A percentile compares a stretch with the other conserved stretches of the same genome.
These are phyloP conservation scores for Rhopalosiphum maidis DNA, from an alignment of 1,140 invertebrate genomes.

Conservation along the genomic window DNA sequence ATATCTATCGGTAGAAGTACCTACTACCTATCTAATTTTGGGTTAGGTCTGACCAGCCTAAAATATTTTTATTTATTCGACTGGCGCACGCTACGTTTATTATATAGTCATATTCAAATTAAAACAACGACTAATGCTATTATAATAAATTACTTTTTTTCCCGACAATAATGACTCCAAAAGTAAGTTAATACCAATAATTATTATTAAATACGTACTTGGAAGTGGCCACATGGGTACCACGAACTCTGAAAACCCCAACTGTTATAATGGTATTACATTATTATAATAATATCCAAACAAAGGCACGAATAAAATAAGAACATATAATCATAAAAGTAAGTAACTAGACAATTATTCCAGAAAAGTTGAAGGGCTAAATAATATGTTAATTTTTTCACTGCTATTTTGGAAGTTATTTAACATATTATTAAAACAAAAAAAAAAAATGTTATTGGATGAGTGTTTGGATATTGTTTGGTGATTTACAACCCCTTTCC, in stretches of 20 bases:
- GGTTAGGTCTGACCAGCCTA: background rate
- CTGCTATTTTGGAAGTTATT: background rate
- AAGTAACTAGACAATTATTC: background rate
- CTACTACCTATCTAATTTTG: background rate
- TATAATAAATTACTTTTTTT: background rate
- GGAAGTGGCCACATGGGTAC: background rate
- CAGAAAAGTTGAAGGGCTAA: background rate
- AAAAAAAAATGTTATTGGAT: background rate
- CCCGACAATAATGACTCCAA: background rate
- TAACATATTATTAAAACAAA: background rate
- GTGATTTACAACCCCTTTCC: background rate
- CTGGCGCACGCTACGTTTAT: background rate
- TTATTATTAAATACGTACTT: slow-evolving; percentile 8
- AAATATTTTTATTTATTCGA: background rate
- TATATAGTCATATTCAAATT: background rate
- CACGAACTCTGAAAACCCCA: background rate
- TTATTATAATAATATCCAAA: slow-evolving; percentile 8
- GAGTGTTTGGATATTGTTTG: background rate
- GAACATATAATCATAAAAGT: background rate
- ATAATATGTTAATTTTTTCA: background rate
- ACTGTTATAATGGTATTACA: background rate
- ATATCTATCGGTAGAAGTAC: background rate
- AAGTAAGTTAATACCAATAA: background rate
- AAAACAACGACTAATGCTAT: background rate
- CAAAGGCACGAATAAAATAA: background rate